Conservation (phyloP, 2,113 vertebrate genomes). For the Ibidorhyncha struthersii region DNA sequence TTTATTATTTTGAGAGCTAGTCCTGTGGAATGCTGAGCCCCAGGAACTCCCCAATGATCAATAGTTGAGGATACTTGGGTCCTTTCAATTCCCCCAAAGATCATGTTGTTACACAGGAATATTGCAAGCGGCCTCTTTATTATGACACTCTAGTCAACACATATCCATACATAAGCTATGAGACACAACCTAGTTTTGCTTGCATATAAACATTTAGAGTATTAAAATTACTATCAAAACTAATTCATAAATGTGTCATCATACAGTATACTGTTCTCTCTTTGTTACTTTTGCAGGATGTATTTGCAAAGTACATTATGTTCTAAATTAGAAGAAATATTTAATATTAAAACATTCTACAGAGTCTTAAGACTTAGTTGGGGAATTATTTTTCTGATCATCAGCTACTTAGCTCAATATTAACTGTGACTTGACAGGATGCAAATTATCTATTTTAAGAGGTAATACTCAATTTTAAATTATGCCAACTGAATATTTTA, state of each 20-base stretch:
- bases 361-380: background rate
- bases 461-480: background rate
- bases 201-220: background rate
- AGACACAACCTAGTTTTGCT: background rate
- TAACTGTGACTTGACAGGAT: background rate
- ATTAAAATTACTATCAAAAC: background rate
- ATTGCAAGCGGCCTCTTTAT: background rate
- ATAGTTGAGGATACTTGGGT: rapidly evolving
- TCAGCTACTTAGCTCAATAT: background rate
- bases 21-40: background rate
- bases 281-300: background rate
- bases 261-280: background rate
- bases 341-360: background rate
- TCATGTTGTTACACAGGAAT: background rate
- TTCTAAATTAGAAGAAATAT: background rate
- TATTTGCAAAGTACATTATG: background rate
- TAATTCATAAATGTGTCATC: background rate
- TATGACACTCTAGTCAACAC: background rate
- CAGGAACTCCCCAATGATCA: background rate
- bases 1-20: background rate
- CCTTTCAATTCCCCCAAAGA: background rate
- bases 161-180: background rate
- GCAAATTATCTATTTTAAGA: background rate
- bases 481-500: background rate
- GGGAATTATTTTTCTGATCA: background rate